These are phyloP conservation scores for Zootermopsis nevadensis DNA, from an alignment of 2,888 invertebrate genomes.

Conservation along the genomic window DNA sequence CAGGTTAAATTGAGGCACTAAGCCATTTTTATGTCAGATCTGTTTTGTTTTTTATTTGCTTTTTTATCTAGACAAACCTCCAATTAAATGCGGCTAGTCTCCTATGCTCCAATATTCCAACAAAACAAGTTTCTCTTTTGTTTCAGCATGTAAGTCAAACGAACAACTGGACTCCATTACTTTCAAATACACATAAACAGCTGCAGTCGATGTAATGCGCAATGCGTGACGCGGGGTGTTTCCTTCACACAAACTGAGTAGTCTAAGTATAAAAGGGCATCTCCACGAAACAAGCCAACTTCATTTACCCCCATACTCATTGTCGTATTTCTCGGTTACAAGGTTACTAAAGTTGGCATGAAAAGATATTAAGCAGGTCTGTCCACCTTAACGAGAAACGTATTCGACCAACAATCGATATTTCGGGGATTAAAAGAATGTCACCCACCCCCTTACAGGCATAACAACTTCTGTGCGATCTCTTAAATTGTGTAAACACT, in stretches of 20 bases:
- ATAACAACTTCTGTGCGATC: no score
- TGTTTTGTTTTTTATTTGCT: neutral
- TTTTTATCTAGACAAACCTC: neutral
- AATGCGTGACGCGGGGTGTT: conserved; percentile 31
- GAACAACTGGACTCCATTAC: neutral
- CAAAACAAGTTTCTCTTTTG: neutral
- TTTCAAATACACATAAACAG: neutral
- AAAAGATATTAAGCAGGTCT: conserved; percentile 18
- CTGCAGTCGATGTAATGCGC: neutral
- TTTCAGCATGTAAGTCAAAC: neutral
- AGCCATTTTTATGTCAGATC: neutral
- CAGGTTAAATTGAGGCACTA: neutral
- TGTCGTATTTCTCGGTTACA: neutral
- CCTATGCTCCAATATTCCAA: neutral
- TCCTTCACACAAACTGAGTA: neutral
- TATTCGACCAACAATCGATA: neutral
- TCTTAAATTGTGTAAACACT: no score
- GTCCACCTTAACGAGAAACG: neutral
- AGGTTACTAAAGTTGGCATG: neutral
- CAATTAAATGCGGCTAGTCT: neutral
- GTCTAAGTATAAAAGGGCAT: neutral
- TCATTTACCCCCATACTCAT: neutral
- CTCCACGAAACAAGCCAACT: conserved; percentile 7
- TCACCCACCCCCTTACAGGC: no score
- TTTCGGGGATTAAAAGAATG: no score